A percentile compares a stretch with the other conserved stretches of the same genome.
Conservation (phyloP, 2,113 vertebrate species). For the Prolemur simus region DNA sequence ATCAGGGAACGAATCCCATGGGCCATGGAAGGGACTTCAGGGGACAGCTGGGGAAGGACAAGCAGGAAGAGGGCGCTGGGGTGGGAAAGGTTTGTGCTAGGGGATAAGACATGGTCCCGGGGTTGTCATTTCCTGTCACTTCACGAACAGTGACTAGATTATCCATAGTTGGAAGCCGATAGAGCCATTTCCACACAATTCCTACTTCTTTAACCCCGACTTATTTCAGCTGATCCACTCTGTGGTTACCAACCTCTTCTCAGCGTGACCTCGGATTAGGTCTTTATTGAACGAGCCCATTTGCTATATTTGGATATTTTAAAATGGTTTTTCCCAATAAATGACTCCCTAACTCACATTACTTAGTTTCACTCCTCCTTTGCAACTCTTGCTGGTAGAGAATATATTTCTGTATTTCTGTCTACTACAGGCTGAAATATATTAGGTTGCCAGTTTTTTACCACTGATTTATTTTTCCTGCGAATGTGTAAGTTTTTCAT, state of each 20-base stretch:
- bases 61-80: background rate
- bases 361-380: slow-evolving; percentile 39
- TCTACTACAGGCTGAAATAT: background rate
- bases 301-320: background rate
- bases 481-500: slow-evolving; percentile 48
- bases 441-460: background rate
- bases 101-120: background rate
- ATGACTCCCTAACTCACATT: background rate
- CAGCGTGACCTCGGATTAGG: background rate
- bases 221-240: background rate
- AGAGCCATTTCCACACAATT: background rate
- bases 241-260: background rate
- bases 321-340: background rate
- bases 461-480: slow-evolving; percentile 46
- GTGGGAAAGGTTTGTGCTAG: background rate
- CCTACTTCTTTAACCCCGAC: background rate
- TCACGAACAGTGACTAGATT: background rate
- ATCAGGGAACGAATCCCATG: background rate
- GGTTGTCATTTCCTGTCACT: background rate
- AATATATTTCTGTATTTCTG: slow-evolving; percentile 53
- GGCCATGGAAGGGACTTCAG: background rate
- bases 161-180: background rate
- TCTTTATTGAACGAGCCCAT: background rate
- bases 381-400: background rate
- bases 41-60: too few species aligned